Conservation (phyloP, 2,113 vertebrate genomes). For the Archilochus colubris region DNA sequence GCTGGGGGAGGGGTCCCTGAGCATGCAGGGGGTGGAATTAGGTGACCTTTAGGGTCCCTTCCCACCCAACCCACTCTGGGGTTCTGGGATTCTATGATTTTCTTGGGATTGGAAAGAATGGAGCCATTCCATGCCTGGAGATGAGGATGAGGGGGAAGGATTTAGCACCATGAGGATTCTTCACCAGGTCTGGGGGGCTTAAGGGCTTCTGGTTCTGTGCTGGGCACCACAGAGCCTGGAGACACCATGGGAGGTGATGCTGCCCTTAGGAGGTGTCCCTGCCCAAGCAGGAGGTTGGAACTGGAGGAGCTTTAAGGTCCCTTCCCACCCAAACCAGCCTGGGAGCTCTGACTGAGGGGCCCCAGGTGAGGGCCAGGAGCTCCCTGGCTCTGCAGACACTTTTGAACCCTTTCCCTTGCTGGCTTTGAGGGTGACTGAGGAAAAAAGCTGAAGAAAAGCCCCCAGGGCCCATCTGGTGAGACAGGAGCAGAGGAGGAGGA, state of each 20-base stretch:
- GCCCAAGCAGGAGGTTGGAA: too few species aligned
- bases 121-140: background rate
- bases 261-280: background rate
- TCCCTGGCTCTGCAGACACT: background rate
- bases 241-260: fast-evolving
- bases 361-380: background rate
- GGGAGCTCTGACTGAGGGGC: too few species aligned
- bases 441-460: background rate
- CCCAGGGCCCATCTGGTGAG: too few species aligned
- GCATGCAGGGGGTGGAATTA: too few species aligned
- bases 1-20: too few species aligned
- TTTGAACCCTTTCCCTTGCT: background rate
- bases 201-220: background rate
- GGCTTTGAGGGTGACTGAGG: background rate
- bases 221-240: fast-evolving
- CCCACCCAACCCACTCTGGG: too few species aligned
- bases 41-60: too few species aligned
- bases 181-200: background rate
- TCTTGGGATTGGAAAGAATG: background rate
- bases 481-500: background rate
- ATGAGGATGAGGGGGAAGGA: background rate
- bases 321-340: too few species aligned
- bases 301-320: too few species aligned
- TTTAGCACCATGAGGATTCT: background rate
- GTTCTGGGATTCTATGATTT: too few species aligned